These are phyloP conservation scores for Drosophila paranaensis DNA, from an alignment of 2,888 invertebrate genomes.

Conservation along the genomic window DNA sequence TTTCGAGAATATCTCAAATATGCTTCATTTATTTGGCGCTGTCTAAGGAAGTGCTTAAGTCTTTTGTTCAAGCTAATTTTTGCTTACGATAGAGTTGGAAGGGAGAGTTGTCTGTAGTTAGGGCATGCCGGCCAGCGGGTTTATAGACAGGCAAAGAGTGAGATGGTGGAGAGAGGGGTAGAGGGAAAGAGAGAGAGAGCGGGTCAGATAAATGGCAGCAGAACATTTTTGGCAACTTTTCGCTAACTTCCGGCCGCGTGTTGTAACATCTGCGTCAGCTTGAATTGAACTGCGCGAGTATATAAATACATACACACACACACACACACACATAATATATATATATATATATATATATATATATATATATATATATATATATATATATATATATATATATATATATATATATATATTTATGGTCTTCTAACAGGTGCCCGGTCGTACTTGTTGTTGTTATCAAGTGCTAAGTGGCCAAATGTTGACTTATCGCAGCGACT, in stretches of 20 bases:
- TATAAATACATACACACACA: neutral
- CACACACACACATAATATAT: too few species aligned
- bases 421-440: constrained; percentile 58
- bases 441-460: constrained; percentile 36
- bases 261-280: constrained; percentile 73
- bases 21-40: neutral
- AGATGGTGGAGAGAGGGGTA: neutral
- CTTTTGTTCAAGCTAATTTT: neutral
- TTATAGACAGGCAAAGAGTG: neutral
- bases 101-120: neutral
- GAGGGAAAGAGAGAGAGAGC: neutral
- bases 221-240: constrained; percentile 65
- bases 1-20: neutral
- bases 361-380: neutral
- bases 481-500: constrained; percentile 60
- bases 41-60: too few species aligned
- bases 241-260: constrained; percentile 75
- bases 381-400: neutral
- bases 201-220: constrained; percentile 8
- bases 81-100: neutral
- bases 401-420: constrained; percentile 1
- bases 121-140: constrained; percentile 1
- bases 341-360: constrained; percentile 1
- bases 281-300: constrained; percentile 24
- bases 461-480: constrained; percentile 57